phyloP scores from a whole-genome alignment of 2,113 vertebrate genomes.

The Fregata magnificens region DNA sequence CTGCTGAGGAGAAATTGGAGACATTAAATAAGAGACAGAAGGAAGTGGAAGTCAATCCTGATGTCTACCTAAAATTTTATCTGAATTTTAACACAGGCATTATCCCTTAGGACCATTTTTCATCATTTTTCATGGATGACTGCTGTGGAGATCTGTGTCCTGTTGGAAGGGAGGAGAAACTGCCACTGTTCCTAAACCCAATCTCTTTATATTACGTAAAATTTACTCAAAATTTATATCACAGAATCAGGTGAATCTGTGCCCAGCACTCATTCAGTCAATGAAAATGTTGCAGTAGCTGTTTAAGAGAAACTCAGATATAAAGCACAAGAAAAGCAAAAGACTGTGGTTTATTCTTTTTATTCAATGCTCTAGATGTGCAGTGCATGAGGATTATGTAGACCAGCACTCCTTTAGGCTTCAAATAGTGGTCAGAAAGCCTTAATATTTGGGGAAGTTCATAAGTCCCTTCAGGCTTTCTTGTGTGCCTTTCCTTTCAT shows the following conservation, averaged over 20 bases:
- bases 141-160: not conserved
- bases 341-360: not conserved
- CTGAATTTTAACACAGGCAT: not conserved
- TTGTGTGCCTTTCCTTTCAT: not conserved
- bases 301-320: not conserved
- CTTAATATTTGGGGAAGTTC: not conserved
- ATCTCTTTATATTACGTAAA: not conserved
- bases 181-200: not conserved
- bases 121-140: not conserved
- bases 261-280: not conserved
- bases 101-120: not conserved
- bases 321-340: not conserved
- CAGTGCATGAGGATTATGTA: not conserved
- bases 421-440: not conserved
- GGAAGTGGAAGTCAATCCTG: not conserved
- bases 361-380: not conserved
- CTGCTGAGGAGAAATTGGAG: not conserved
- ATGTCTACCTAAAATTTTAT: not conserved
- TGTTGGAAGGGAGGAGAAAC: not conserved
- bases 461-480: not conserved
- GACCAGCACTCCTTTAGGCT: not conserved
- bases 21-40: not conserved
- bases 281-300: not conserved
- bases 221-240: too few species aligned
- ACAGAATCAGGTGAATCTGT: not conserved